Evolutionary conservation across 2,888 invertebrate genomes (phyloP).

Genomic region (Hemaris fuciformis): DNA sequence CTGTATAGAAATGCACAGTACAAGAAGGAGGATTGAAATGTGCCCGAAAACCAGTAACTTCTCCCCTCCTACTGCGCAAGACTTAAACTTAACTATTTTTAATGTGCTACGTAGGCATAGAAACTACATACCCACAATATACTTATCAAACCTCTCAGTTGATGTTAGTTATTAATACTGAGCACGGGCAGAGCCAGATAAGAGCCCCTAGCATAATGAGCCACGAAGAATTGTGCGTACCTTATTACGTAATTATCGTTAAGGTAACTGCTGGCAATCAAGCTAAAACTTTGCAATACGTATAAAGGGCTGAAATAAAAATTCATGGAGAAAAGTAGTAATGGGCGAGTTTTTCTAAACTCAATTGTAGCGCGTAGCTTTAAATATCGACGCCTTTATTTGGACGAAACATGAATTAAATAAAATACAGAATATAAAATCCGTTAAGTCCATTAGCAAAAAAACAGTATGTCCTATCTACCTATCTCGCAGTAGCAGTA

Average conservation of each 20-base stretch:
- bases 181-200: constrained; percentile 42
- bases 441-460: too few relatives aligned
- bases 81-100: too few relatives aligned
- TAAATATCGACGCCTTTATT: not conserved
- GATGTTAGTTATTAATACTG: constrained; percentile 34
- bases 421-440: too few relatives aligned
- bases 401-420: too few relatives aligned
- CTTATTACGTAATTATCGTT: constrained; percentile 31
- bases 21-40: too few relatives aligned
- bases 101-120: not conserved
- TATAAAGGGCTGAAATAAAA: constrained; percentile 1
- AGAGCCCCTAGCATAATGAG: constrained; percentile 41
- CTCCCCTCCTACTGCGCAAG: too few relatives aligned
- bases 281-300: constrained; percentile 28
- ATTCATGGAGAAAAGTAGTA: constrained; percentile 17
- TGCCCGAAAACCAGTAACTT: too few relatives aligned
- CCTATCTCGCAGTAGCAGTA: too few relatives aligned
- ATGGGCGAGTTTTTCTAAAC: constrained; percentile 13
- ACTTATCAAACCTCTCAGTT: not conserved
- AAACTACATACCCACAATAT: not conserved
- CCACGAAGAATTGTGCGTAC: constrained; percentile 21
- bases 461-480: too few relatives aligned
- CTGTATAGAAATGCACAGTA: too few relatives aligned
- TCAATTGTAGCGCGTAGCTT: not conserved
- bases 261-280: constrained; percentile 29